A percentile compares a stretch with the other conserved stretches of the same genome.
These are phyloP conservation scores for Carpatolechia fugitivella DNA, from an alignment of 2,888 invertebrate genomes.

Conservation along the genomic window DNA sequence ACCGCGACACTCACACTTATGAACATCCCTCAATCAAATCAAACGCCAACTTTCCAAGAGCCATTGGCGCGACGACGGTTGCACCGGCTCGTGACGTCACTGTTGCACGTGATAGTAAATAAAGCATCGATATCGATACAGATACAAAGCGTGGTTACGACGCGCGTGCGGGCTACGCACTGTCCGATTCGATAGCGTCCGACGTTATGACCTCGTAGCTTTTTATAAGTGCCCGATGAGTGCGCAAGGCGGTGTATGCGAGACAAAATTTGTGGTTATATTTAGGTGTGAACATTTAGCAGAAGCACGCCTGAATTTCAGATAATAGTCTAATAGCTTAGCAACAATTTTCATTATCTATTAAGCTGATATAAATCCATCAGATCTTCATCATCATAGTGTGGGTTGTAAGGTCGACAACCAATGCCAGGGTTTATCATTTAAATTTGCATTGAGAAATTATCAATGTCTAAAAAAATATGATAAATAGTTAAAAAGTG, in stretches of 20 bases:
- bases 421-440: conserved; percentile 30
- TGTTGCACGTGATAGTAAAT: conserved; percentile 63
- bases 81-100: conserved; percentile 67
- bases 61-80: conserved; percentile 66
- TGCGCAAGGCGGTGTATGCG: conserved; percentile 64
- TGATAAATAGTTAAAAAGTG: conserved; percentile 48
- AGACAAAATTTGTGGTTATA: conserved; percentile 63
- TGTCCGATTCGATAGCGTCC: conserved; percentile 56
- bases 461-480: conserved; percentile 34
- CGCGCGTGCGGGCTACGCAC: conserved; percentile 70
- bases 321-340: conserved; percentile 29
- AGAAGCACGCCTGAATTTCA: conserved; percentile 33
- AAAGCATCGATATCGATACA: conserved; percentile 62
- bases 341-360: not conserved
- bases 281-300: conserved; percentile 53
- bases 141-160: conserved; percentile 64
- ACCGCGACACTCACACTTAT: conserved; percentile 62
- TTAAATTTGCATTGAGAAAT: conserved; percentile 23
- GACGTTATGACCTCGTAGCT: conserved; percentile 71
- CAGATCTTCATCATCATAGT: too few species aligned
- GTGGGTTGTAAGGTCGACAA: not conserved
- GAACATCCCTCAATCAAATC: conserved; percentile 62
- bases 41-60: conserved; percentile 67
- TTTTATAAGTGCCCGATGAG: conserved; percentile 76
- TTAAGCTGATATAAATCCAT: too few species aligned